These are phyloP conservation scores for Mesocentrotus franciscanus DNA, from an alignment of 53 echinoderm and acorn worm genomes.

Conservation along the genomic window DNA sequence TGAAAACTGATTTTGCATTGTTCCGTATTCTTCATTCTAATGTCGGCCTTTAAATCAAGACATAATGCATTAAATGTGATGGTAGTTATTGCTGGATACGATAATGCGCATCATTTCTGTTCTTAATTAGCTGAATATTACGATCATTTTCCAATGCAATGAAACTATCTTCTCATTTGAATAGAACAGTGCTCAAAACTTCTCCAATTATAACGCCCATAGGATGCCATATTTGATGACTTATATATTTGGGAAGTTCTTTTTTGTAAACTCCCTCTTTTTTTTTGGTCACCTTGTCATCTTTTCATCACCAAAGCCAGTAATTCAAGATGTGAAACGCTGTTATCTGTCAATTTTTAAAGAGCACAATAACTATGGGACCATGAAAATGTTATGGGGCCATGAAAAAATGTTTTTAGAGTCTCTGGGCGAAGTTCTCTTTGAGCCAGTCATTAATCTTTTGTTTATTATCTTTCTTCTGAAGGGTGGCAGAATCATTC, in stretches of 20 bases:
- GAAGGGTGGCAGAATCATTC: not conserved
- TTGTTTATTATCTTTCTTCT: constrained; percentile 28
- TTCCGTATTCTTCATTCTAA: not conserved
- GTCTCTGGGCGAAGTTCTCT: constrained; percentile 49
- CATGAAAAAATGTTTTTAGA: not conserved
- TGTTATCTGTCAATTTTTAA: not conserved
- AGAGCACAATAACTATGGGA: too few species aligned
- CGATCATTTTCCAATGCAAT: not conserved
- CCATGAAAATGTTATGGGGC: not conserved
- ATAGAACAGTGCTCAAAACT: not conserved
- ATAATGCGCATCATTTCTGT: not conserved
- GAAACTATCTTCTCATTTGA: not conserved
- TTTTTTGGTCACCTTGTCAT: not conserved
- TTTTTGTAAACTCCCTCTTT: not conserved
- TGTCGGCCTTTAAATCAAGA: not conserved
- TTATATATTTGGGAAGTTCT: not conserved
- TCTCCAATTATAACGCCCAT: not conserved
- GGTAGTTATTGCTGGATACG: not conserved
- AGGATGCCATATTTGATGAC: not conserved
- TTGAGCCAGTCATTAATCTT: constrained; percentile 62
- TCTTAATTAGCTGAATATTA: not conserved
- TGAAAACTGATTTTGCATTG: not conserved
- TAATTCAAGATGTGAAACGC: not conserved
- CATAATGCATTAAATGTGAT: not conserved
- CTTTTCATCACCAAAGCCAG: not conserved